Conservation (phyloP, 2,888 invertebrate species). For the Plutella xylostella region DNA sequence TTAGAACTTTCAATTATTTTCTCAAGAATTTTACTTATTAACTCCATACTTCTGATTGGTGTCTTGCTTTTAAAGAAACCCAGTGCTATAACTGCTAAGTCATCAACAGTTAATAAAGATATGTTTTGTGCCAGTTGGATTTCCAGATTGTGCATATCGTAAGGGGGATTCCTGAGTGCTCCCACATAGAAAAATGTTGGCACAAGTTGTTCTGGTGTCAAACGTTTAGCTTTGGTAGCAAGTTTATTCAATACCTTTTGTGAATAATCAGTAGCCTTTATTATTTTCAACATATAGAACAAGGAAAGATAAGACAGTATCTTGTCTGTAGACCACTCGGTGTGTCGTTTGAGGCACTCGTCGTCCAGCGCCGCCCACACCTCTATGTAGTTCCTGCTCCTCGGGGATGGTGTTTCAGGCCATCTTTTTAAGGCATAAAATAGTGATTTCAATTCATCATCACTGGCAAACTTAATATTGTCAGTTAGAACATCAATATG, state of each 20-base stretch:
- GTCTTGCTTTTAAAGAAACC: constrained; percentile 84
- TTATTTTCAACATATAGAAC: constrained; percentile 72
- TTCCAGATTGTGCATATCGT: constrained; percentile 77
- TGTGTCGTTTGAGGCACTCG: constrained; percentile 60
- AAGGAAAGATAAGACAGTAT: constrained; percentile 71
- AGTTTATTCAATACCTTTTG: constrained; percentile 64
- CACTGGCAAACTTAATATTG: constrained; percentile 62
- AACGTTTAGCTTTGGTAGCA: constrained; percentile 63
- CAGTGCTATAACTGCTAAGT: constrained; percentile 78
- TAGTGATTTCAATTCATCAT: constrained; percentile 66
- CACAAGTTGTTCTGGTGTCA: constrained; percentile 73
- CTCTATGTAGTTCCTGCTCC: constrained; percentile 70
- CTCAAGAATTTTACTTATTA: constrained; percentile 62
- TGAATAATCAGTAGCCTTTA: constrained; percentile 67
- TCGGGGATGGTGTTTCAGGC: constrained; percentile 60
- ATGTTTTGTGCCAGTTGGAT: constrained; percentile 60
- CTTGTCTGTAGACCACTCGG: constrained; percentile 62
- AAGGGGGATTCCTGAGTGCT: constrained; percentile 61
- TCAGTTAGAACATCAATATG: constrained; percentile 57
- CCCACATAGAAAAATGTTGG: constrained; percentile 77
- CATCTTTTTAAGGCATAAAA: constrained; percentile 62
- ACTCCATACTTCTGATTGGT: constrained; percentile 59
- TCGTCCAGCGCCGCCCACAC: constrained; percentile 78
- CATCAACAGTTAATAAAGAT: constrained; percentile 70
- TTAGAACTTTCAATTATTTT: constrained; percentile 60